A percentile compares a stretch with the other conserved stretches of the same genome.
These are phyloP conservation scores for Xenops minutus DNA, from an alignment of 2,797 vertebrate genomes.

Conservation along the genomic window DNA sequence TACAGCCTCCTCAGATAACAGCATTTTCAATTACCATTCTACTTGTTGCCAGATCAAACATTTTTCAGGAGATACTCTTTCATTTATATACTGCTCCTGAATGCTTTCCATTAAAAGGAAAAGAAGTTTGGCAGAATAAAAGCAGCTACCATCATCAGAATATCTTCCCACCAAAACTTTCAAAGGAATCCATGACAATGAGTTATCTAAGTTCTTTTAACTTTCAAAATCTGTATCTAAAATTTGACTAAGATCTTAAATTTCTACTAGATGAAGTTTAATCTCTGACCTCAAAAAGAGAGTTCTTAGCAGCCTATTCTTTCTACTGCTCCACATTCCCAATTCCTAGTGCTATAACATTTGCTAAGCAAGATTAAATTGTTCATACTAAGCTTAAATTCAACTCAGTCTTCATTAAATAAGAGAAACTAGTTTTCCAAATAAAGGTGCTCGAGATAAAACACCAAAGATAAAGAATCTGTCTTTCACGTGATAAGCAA, in stretches of 20 bases:
- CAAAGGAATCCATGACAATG: not conserved
- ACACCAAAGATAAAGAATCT: not conserved
- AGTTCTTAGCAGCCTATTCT: not conserved
- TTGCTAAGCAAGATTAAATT: not conserved
- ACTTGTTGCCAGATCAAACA: not conserved
- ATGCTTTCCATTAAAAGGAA: not conserved
- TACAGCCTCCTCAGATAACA: not conserved
- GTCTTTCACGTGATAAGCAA: not conserved
- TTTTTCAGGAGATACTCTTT: not conserved
- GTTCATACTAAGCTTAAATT: not conserved
- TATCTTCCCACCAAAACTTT: not conserved
- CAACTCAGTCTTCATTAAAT: not conserved
- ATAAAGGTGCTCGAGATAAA: not conserved
- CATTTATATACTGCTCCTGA: not conserved
- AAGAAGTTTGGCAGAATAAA: not conserved
- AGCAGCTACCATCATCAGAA: not conserved
- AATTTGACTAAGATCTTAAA: not conserved
- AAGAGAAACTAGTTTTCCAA: not conserved
- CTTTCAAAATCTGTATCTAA: not conserved
- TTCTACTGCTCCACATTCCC: not conserved
- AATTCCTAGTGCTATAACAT: not conserved
- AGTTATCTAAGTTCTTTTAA: not conserved
- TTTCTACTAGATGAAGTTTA: not conserved
- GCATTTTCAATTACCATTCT: not conserved
- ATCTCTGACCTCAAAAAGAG: too few relatives aligned